Evolutionary conservation across 2,888 invertebrate species (phyloP).

Genomic region (Saturnia japonica): DNA sequence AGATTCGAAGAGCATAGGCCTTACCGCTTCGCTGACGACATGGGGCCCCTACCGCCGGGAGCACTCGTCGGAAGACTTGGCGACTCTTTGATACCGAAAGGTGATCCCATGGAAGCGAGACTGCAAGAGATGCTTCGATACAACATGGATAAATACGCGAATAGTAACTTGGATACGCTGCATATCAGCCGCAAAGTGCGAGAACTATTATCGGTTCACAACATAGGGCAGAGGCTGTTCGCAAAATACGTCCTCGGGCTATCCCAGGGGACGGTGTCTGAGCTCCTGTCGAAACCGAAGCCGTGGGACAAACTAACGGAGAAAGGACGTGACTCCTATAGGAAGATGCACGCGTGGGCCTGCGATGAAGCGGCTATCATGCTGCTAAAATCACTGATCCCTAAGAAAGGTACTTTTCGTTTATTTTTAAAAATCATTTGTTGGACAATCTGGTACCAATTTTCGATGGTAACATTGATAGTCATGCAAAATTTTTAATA

Average conservation of each 20-base stretch:
- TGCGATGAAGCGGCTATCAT: conserved; percentile 98
- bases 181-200: conserved; percentile 96
- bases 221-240: conserved; percentile 98
- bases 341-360: conserved; percentile 99
- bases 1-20: conserved; percentile 91
- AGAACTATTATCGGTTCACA: conserved; percentile 96
- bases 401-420: conserved; percentile 92
- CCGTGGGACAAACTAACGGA: conserved; percentile 99
- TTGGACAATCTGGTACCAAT: background rate
- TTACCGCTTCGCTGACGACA: conserved; percentile 92
- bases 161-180: conserved; percentile 96
- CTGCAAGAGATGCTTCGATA: conserved; percentile 96
- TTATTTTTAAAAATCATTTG: background rate
- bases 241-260: conserved; percentile 98
- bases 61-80: conserved; percentile 92
- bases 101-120: conserved; percentile 96
- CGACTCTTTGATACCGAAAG: conserved; percentile 95
- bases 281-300: conserved; percentile 98
- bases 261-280: conserved; percentile 98
- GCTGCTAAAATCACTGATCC: conserved; percentile 98
- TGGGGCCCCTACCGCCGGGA: conserved; percentile 88
- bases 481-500: background rate
- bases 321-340: conserved; percentile 99
- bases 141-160: conserved; percentile 97
- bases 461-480: conserved; percentile 13